A percentile compares a stretch with the other conserved stretches of the same genome.
Conservation (phyloP, 2,888 invertebrate genomes). For the Nowickia ferox region DNA sequence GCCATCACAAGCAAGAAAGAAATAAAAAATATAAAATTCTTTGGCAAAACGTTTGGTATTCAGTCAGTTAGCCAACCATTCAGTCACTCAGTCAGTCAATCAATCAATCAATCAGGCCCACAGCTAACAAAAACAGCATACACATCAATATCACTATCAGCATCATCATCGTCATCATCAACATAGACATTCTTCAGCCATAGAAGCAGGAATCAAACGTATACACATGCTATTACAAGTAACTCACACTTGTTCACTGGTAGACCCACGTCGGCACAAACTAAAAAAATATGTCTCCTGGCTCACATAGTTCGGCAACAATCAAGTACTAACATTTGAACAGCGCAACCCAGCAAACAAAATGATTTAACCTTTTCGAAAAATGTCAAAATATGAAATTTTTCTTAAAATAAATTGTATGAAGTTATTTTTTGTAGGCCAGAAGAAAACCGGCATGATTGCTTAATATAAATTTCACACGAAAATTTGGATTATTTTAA, state of each 20-base stretch:
- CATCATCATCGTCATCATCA: constrained; percentile 20
- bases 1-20: neutral
- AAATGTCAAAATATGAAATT: too few species aligned
- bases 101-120: constrained; percentile 63
- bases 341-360: neutral
- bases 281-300: constrained; percentile 16
- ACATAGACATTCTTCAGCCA: neutral
- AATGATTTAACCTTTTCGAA: too few species aligned
- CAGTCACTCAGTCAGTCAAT: constrained; percentile 53
- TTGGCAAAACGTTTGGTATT: constrained; percentile 52
- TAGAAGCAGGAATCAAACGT: constrained; percentile 42
- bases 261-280: constrained; percentile 1
- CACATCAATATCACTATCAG: constrained; percentile 31
- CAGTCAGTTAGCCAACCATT: constrained; percentile 34
- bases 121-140: constrained; percentile 31
- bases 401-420: too few species aligned
- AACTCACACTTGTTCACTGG: neutral
- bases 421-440: too few species aligned
- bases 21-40: neutral
- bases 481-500: too few species aligned
- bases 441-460: too few species aligned
- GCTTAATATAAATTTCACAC: too few species aligned
- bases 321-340: constrained; percentile 16
- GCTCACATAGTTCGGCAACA: constrained; percentile 14
- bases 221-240: neutral